Percentiles rank a stretch among this genome's conserved stretches.
Evolutionary conservation across 2,113 vertebrate species (phyloP).

Genomic region (Cebus imitator): DNA sequence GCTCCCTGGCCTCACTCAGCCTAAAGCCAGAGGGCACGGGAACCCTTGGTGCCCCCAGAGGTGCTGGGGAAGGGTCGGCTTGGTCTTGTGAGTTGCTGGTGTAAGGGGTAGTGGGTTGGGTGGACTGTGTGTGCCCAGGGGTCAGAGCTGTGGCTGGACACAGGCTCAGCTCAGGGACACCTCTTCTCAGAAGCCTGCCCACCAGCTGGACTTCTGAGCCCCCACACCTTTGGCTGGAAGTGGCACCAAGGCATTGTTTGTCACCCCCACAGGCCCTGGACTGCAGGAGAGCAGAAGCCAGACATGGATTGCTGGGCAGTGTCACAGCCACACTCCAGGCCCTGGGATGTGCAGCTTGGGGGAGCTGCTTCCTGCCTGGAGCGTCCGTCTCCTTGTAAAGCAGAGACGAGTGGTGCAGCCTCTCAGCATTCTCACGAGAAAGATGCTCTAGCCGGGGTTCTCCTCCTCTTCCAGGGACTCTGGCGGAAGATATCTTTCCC

Average conservation of each 20-base stretch:
- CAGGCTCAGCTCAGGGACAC: not conserved
- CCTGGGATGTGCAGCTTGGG: too few relatives aligned
- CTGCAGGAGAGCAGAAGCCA: not conserved
- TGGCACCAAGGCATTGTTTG: not conserved
- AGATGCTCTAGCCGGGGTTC: not conserved
- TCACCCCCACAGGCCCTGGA: not conserved
- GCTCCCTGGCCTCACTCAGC: not conserved
- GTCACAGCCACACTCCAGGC: not conserved
- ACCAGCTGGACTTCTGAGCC: not conserved
- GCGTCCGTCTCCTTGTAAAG: not conserved
- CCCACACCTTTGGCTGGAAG: not conserved
- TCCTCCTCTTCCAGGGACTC: not conserved
- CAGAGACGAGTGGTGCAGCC: not conserved
- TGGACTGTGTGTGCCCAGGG: not conserved
- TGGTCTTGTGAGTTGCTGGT: not conserved
- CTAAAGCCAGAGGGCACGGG: not conserved
- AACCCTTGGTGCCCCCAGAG: too few relatives aligned
- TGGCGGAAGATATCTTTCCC: not conserved
- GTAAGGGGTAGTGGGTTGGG: not conserved
- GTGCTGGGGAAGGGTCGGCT: not conserved
- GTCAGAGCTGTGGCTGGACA: not conserved
- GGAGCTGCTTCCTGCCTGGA: too few relatives aligned
- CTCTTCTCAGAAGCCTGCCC: not conserved
- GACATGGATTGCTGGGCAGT: not conserved
- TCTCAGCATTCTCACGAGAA: not conserved